Evolutionary conservation across 1,140 invertebrate genomes (phyloP).

Genomic region (Drosophila equinoxialis): DNA sequence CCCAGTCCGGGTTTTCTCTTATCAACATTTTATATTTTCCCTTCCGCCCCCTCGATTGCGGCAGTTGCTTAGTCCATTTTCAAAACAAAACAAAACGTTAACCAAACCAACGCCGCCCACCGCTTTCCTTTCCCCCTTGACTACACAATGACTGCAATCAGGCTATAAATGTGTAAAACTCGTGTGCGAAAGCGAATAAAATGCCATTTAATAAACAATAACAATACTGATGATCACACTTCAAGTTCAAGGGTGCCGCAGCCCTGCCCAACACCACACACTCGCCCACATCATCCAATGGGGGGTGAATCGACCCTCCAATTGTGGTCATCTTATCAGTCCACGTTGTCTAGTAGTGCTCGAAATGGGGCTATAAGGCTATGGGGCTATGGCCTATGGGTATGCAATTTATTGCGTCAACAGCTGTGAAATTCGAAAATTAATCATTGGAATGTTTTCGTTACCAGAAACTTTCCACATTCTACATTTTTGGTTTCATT

Average conservation of each 20-base stretch:
- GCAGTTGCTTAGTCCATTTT: slow-evolving; percentile 49
- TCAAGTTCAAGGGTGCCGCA: slow-evolving; percentile 57
- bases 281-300: background rate
- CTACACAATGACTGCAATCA: slow-evolving; percentile 43
- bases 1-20: slow-evolving; percentile 6
- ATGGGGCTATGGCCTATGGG: slow-evolving; percentile 1
- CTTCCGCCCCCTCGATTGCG: background rate
- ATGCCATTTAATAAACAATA: slow-evolving; percentile 50
- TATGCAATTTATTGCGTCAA: slow-evolving; percentile 2
- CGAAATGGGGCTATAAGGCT: background rate
- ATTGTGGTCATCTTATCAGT: slow-evolving; percentile 7
- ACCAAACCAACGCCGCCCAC: background rate
- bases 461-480: slow-evolving; percentile 58
- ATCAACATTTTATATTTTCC: background rate
- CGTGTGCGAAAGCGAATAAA: slow-evolving; percentile 20
- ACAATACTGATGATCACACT: slow-evolving; percentile 49
- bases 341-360: slow-evolving; percentile 57
- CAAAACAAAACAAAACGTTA: slow-evolving; percentile 40
- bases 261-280: background rate
- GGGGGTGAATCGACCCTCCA: slow-evolving; percentile 16
- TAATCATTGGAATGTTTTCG: slow-evolving; percentile 30
- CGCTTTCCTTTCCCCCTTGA: background rate
- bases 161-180: slow-evolving; percentile 47
- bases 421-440: slow-evolving; percentile 7
- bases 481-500: background rate